A percentile compares a stretch with the other conserved stretches of the same genome.
Conservation (phyloP, 2,888 invertebrate genomes). For the Salpingus planirostris region DNA sequence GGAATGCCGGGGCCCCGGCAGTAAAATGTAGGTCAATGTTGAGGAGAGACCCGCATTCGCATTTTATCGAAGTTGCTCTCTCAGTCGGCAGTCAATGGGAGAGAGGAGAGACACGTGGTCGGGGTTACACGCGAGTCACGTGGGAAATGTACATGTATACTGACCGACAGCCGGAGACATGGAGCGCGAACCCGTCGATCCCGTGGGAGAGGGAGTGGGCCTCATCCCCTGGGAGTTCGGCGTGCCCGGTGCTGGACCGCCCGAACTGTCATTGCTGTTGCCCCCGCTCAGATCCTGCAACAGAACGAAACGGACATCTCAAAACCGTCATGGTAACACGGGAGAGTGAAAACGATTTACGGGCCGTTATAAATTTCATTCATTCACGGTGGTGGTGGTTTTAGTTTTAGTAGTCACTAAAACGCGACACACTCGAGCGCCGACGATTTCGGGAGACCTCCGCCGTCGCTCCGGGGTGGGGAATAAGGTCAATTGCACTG, state of each 20-base stretch:
- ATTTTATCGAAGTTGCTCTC: slow-evolving; percentile 26
- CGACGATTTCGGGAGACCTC: no score
- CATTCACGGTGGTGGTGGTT: neutral
- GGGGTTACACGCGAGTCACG: slow-evolving; percentile 18
- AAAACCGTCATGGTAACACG: slow-evolving; percentile 3
- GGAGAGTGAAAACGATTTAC: neutral
- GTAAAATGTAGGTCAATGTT: slow-evolving; percentile 32
- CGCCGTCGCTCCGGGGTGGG: no score
- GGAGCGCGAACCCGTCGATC: slow-evolving; percentile 89
- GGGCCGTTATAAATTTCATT: slow-evolving; percentile 1
- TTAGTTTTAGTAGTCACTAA: slow-evolving; percentile 4
- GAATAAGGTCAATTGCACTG: no score
- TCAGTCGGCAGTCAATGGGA: slow-evolving; percentile 24
- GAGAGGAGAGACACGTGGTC: slow-evolving; percentile 20
- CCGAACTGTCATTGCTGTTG: slow-evolving; percentile 52
- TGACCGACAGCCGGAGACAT: slow-evolving; percentile 96
- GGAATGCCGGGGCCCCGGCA: slow-evolving; percentile 23
- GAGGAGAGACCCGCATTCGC: slow-evolving; percentile 23
- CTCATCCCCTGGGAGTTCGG: slow-evolving; percentile 74
- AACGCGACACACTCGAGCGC: no score
- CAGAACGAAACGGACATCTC: slow-evolving; percentile 12
- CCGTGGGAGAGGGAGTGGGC: slow-evolving; percentile 88
- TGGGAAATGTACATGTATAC: slow-evolving; percentile 36
- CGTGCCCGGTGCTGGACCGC: slow-evolving; percentile 58
- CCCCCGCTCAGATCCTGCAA: slow-evolving; percentile 71